Conservation (phyloP, 2,888 invertebrate species). For the Drosophila merina region DNA sequence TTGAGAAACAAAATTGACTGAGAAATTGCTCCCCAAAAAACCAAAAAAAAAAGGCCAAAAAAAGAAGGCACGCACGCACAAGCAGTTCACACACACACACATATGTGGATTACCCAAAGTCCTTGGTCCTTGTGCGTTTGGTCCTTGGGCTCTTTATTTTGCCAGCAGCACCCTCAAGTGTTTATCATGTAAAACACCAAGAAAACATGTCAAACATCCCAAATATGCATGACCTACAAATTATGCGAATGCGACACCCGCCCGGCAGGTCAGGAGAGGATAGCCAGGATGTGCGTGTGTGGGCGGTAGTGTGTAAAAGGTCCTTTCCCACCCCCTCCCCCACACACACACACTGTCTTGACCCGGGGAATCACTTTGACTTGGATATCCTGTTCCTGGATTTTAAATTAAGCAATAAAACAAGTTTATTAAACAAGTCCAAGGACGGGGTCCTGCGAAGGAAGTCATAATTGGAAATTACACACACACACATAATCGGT, state of each 20-base stretch:
- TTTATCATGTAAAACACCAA: conserved; percentile 78
- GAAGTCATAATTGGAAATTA: conserved; percentile 77
- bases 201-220: conserved; percentile 78
- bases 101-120: conserved; percentile 4
- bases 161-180: conserved; percentile 65
- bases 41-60: background rate
- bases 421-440: conserved; percentile 53
- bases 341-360: conserved; percentile 39
- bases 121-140: conserved; percentile 4
- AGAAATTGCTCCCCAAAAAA: conserved; percentile 27
- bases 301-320: conserved; percentile 6
- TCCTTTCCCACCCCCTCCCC: background rate
- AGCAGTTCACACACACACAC: conserved; percentile 9
- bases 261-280: conserved; percentile 18
- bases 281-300: conserved; percentile 22
- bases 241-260: conserved; percentile 70
- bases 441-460: conserved; percentile 9
- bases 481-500: conserved; percentile 61
- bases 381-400: background rate
- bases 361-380: conserved; percentile 56
- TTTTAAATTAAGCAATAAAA: conserved; percentile 51
- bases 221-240: conserved; percentile 79
- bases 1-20: conserved; percentile 30
- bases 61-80: conserved; percentile 2
- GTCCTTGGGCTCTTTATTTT: conserved; percentile 26